Evolutionary conservation across 1,140 invertebrate genomes (phyloP).

Genomic region (Aphelenchoides fujianensis): DNA sequence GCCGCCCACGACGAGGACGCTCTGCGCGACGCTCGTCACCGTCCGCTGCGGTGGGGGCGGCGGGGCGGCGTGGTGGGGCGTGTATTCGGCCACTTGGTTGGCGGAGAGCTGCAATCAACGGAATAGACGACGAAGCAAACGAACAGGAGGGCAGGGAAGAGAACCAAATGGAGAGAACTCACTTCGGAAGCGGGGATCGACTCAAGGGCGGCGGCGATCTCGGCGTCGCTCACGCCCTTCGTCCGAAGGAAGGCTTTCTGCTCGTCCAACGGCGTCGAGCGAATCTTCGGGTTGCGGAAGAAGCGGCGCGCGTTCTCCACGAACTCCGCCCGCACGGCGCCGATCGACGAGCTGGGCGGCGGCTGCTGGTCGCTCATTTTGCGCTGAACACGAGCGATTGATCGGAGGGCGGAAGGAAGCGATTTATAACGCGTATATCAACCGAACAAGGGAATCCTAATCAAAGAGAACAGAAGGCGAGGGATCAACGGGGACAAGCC

Average conservation of each 20-base stretch:
- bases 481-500: constrained; percentile 42
- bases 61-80: constrained; percentile 15
- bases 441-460: no score
- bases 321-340: constrained; percentile 37
- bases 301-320: constrained; percentile 44
- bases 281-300: constrained; percentile 45
- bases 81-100: neutral
- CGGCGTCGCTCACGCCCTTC: constrained; percentile 47
- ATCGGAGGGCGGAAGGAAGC: no score
- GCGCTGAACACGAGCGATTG: neutral
- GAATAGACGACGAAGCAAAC: no score
- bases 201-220: constrained; percentile 44
- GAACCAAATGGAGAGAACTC: neutral
- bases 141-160: neutral
- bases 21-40: constrained; percentile 30
- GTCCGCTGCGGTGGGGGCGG: neutral
- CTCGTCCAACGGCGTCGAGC: constrained; percentile 45
- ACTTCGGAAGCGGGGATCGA: constrained; percentile 2
- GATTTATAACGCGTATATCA: no score
- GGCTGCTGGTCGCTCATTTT: constrained; percentile 4
- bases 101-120: constrained; percentile 12
- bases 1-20: constrained; percentile 42
- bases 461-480: no score
- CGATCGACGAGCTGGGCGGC: constrained; percentile 22
- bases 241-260: constrained; percentile 43